Evolutionary conservation across 1,140 invertebrate genomes (phyloP).

Genomic region (Drosophila quadrilineata): DNA sequence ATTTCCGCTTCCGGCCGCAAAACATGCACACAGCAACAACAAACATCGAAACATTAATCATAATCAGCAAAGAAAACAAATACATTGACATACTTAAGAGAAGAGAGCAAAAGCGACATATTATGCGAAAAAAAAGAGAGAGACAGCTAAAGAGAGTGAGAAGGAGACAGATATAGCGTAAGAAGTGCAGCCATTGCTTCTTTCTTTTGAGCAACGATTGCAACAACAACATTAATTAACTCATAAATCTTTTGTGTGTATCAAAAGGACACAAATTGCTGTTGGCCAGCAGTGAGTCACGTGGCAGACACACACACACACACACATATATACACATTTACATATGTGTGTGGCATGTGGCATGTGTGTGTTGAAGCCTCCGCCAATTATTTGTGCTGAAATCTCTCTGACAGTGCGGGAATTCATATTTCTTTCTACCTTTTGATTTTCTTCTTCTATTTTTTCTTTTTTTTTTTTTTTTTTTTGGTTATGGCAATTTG

Average conservation of each 20-base stretch:
- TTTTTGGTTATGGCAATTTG: constrained; percentile 40
- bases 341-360: constrained; percentile 21
- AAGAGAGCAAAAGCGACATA: too few species aligned
- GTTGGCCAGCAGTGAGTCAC: constrained; percentile 16
- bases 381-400: constrained; percentile 63
- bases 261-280: constrained; percentile 70
- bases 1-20: constrained; percentile 32
- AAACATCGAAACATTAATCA: constrained; percentile 54
- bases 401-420: constrained; percentile 23
- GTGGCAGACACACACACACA: constrained; percentile 14
- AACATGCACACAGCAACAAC: constrained; percentile 3
- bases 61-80: constrained; percentile 51
- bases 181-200: constrained; percentile 5
- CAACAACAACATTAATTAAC: constrained; percentile 71
- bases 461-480: too few species aligned
- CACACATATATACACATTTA: not conserved
- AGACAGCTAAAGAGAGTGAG: not conserved
- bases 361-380: too few species aligned
- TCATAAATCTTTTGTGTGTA: constrained; percentile 75
- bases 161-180: not conserved
- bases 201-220: constrained; percentile 13
- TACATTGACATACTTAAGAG: too few species aligned
- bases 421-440: too few species aligned
- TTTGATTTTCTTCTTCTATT: too few species aligned
- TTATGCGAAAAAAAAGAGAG: too few species aligned